Evolutionary conservation across 2,797 vertebrate species (phyloP).

Genomic region (Tympanoctomys barrerae): DNA sequence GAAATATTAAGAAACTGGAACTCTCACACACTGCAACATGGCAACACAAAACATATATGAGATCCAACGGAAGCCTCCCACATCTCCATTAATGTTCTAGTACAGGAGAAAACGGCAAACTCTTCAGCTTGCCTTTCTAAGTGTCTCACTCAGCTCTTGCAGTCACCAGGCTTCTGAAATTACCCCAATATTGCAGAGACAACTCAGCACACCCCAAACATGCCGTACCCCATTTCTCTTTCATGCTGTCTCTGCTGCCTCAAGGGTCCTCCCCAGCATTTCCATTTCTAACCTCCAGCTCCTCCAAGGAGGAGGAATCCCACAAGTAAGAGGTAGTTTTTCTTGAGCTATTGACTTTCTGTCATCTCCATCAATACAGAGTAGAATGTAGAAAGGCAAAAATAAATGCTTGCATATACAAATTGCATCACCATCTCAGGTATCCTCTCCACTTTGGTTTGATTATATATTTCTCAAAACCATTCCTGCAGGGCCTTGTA

Average conservation of each 20-base stretch:
- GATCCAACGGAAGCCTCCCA: neutral
- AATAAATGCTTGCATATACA: neutral
- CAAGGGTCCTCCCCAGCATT: neutral
- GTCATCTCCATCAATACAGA: neutral
- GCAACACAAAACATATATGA: neutral
- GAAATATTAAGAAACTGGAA: neutral
- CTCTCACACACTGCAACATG: too few relatives aligned
- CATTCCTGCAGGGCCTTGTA: neutral
- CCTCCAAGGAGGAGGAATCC: neutral
- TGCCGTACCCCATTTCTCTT: too few relatives aligned
- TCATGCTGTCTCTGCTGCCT: neutral
- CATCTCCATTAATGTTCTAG: neutral
- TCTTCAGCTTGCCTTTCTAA: neutral
- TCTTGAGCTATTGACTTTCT: neutral
- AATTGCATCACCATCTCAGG: neutral
- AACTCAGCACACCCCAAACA: fast-evolving
- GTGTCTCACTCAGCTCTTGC: neutral
- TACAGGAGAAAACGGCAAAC: neutral
- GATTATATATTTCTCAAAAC: neutral
- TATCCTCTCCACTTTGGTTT: neutral
- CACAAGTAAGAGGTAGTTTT: neutral
- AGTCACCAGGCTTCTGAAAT: neutral
- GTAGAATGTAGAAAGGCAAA: neutral
- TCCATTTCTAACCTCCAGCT: neutral
- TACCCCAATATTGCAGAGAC: neutral